A percentile compares a stretch with the other conserved stretches of the same genome.
Conservation (phyloP, 2,797 vertebrate species). For the Dicrostonyx torquatus region DNA sequence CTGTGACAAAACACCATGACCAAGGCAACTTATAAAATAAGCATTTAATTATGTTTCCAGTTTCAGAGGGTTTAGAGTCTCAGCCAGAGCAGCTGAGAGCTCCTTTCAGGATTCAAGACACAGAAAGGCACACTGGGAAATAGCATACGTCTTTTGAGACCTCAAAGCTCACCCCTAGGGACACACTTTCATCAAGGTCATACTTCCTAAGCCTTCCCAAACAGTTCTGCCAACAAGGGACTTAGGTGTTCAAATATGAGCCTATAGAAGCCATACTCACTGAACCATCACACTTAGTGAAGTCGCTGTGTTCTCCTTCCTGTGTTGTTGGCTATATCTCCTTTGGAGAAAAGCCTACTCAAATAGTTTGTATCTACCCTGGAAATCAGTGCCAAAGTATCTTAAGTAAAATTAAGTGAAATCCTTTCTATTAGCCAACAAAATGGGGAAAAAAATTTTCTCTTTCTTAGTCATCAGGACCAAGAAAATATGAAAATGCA, state of each 20-base stretch:
- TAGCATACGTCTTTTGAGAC: no score
- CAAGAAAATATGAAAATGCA: neutral
- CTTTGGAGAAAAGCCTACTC: conserved; percentile 9
- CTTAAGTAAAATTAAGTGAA: conserved; percentile 19
- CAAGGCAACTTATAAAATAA: neutral
- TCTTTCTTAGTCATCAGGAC: neutral
- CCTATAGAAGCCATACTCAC: no score
- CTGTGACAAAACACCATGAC: neutral
- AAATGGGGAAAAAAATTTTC: neutral
- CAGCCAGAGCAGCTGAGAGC: neutral
- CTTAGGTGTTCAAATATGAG: neutral
- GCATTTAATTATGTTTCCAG: neutral
- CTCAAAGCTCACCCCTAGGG: neutral
- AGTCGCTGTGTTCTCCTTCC: neutral
- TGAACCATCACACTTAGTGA: neutral
- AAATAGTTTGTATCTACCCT: neutral
- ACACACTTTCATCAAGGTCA: neutral
- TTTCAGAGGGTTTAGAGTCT: neutral
- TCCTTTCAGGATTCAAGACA: neutral
- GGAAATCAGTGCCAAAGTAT: neutral
- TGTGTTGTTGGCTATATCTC: neutral
- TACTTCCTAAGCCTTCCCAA: neutral
- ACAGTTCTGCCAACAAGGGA: neutral
- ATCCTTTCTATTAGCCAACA: conserved; percentile 1
- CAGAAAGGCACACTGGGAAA: neutral